Conservation (phyloP, 2,888 invertebrate species). For the Volucella inflata region DNA sequence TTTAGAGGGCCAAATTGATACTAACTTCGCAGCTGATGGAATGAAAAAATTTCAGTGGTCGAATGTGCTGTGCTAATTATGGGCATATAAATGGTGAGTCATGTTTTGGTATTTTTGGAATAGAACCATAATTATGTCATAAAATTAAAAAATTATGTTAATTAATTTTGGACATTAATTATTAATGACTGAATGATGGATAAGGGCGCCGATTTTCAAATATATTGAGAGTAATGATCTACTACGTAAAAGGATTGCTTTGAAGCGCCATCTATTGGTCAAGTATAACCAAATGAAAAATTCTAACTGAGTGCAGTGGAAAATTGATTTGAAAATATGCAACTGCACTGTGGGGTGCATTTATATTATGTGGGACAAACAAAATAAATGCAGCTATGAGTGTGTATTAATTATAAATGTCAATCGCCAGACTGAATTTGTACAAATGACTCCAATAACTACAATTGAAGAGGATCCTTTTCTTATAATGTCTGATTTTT, state of each 20-base stretch:
- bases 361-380: no score
- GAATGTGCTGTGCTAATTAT: slow-evolving; percentile 40
- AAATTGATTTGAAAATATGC: no score
- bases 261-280: not conserved
- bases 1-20: slow-evolving; percentile 9
- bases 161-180: not conserved
- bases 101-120: slow-evolving; percentile 19
- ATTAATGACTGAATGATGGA: no score
- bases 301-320: no score
- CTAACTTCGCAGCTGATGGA: slow-evolving; percentile 43
- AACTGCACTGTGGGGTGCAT: no score
- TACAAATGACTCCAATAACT: no score
- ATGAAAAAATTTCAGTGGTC: slow-evolving; percentile 2
- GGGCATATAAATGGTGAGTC: slow-evolving; percentile 30
- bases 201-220: no score
- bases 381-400: no score
- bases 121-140: slow-evolving; percentile 6
- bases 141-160: not conserved
- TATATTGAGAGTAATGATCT: not conserved
- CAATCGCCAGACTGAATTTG: no score
- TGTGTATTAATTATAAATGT: no score
- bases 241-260: not conserved
- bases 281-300: not conserved
- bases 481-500: no score
- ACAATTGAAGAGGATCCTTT: no score